Percentiles rank a stretch among this genome's conserved stretches.
phyloP scores from a whole-genome alignment of 2,113 vertebrate genomes.

The Charina bottae region DNA sequence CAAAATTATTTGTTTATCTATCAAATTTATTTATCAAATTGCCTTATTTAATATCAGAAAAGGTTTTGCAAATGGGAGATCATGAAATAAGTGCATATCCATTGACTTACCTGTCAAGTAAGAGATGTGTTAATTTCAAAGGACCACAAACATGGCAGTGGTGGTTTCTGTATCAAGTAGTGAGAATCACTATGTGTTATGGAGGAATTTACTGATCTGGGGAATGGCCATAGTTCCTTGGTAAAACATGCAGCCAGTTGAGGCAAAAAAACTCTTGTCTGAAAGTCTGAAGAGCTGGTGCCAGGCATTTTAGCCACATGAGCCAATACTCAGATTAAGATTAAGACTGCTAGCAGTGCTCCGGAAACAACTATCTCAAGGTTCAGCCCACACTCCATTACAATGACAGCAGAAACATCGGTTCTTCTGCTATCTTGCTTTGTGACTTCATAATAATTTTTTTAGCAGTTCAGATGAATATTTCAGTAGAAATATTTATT shows the following conservation, averaged over 20 bases:
- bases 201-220: neutral
- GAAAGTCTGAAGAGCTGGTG: neutral
- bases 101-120: neutral
- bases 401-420: neutral
- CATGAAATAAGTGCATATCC: neutral
- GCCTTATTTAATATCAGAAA: constrained; percentile 5
- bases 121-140: neutral
- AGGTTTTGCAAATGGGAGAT: neutral
- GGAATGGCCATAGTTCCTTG: neutral
- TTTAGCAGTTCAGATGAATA: neutral
- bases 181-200: neutral
- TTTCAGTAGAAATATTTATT: neutral
- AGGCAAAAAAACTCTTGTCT: neutral
- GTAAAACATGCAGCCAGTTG: neutral
- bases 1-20: neutral
- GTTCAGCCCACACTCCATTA: neutral
- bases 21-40: neutral
- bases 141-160: no score
- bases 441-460: neutral
- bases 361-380: neutral
- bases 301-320: neutral
- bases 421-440: neutral
- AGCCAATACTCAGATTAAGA: neutral
- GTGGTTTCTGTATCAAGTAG: neutral
- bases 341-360: neutral